Base-by-base conservation (phyloP, 2,797 vertebrate species). In the Serranus cabrilla region DNA sequence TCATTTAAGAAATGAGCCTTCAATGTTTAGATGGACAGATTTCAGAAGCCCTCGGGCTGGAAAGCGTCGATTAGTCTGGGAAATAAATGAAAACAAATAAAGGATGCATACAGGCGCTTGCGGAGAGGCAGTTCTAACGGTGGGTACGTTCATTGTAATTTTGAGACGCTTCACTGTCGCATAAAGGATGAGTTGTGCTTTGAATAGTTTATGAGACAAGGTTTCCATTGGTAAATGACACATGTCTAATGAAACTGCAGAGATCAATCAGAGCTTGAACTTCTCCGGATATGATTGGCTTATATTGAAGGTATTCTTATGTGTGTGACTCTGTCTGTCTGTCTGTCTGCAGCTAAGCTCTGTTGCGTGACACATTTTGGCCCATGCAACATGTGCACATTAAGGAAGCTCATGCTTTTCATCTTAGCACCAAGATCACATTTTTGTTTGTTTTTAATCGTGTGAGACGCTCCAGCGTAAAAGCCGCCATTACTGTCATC, bases 1-100 rank as follows among this genome's bases (percentile, higher is more conserved):
- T 58, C 11, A 69, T 80, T 71, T 57, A 63, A 66, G 47, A 76
- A 52, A 84, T 49, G 65, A 80, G 54, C 46, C 25, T 23, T 75
- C 62, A 39, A 4, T 45, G 73, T 75, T 69, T 9, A 52, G 46
- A 71, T 14, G 75, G 82, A 78, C 37, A 56, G 55, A 75, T 72
- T 74, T 81, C 57, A 73, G 31, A 68, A 23, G 40, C 69, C 76
- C 31, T 51, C 16, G 0, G 67, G 71, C 27, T 65, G 57, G 16
- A 77, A 88, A 83, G 78, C 14, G 47, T 43, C 83, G 46, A 85
- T 90, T 72, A 75, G 60, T 81, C 70, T 74, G 54, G 74, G 31
- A 78, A 86, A 85, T 63, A 56, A 83, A 86, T 59, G 17, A 70
- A 78, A 84, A 76, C 69, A 70, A 84, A 76, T 69, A 65, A 75